A percentile compares a stretch with the other conserved stretches of the same genome.
These are phyloP conservation scores for Mesembrinibis cayennensis DNA, from an alignment of 2,113 vertebrate genomes.

Conservation along the genomic window DNA sequence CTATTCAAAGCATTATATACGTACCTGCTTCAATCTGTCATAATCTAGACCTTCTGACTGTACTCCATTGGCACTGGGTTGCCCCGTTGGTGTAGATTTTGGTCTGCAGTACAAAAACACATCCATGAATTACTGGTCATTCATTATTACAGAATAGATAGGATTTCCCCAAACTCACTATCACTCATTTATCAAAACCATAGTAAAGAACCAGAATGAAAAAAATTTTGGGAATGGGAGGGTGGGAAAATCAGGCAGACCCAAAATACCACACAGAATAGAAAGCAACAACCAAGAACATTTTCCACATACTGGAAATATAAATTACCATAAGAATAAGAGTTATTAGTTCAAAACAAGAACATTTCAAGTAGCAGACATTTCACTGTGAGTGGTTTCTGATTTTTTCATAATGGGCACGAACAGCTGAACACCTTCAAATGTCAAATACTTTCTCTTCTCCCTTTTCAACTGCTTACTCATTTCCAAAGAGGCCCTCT, in stretches of 20 bases:
- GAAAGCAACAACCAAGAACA: not conserved
- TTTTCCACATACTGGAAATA: not conserved
- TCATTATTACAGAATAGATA: not conserved
- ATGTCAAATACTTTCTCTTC: not conserved
- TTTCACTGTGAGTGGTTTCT: constrained; percentile 4
- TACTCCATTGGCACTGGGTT: constrained; percentile 95
- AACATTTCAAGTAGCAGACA: not conserved
- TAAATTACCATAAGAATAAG: not conserved
- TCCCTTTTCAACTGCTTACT: not conserved
- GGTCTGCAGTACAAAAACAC: constrained; percentile 80
- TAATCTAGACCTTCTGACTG: constrained; percentile 93
- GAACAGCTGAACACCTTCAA: not conserved
- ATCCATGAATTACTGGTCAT: not conserved
- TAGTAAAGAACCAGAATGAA: not conserved
- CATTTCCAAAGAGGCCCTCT: not conserved
- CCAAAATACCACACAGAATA: constrained; percentile 43
- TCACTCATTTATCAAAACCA: not conserved
- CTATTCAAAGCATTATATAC: not conserved
- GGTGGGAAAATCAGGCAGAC: constrained; percentile 3
- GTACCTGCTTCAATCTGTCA: constrained; percentile 96
- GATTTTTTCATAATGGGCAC: not conserved
- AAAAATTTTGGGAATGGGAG: not conserved
- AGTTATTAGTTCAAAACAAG: constrained; percentile 23
- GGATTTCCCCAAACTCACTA: not conserved
- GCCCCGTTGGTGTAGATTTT: constrained; percentile 90